Conservation (phyloP, 2,888 invertebrate species). For the Diplolepis rosae region DNA sequence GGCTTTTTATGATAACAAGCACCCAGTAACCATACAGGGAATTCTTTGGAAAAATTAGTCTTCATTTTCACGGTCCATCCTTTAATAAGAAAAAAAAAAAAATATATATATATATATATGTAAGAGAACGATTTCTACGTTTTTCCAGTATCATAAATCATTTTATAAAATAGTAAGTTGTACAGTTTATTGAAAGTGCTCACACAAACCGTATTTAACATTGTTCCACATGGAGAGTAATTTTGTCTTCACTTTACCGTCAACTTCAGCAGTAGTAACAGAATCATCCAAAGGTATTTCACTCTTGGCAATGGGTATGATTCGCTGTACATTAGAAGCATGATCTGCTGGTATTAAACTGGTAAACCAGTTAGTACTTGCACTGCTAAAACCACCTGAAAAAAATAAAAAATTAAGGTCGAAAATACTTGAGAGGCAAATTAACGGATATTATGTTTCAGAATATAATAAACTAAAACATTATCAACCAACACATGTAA, state of each 20-base stretch:
- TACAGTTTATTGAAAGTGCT: conserved; percentile 8
- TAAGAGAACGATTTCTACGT: too few relatives aligned
- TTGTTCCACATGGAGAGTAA: conserved; percentile 93
- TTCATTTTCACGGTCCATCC: conserved; percentile 87
- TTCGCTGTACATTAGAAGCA: conserved; percentile 57
- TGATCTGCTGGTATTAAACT: conserved; percentile 60
- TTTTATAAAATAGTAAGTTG: background rate
- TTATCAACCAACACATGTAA: too few relatives aligned
- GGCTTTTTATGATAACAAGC: conserved; percentile 86
- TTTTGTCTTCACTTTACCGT: conserved; percentile 87
- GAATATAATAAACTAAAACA: too few relatives aligned
- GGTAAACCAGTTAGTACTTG: conserved; percentile 54
- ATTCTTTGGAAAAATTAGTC: conserved; percentile 86
- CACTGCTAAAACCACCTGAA: conserved; percentile 55
- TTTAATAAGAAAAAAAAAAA: conserved; percentile 51
- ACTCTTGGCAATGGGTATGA: conserved; percentile 46
- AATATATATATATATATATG: too few relatives aligned
- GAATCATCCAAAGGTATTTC: conserved; percentile 60
- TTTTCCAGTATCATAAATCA: conserved; percentile 2
- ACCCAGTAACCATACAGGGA: conserved; percentile 90
- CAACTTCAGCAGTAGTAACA: conserved; percentile 75
- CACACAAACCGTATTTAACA: conserved; percentile 84
- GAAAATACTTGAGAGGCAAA: conserved; percentile 22
- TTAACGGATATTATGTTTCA: too few relatives aligned
- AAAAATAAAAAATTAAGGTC: too few relatives aligned